A percentile compares a stretch with the other conserved stretches of the same genome.
phyloP scores from a whole-genome alignment of 2,113 vertebrate species.

The Crotalus viridis region DNA sequence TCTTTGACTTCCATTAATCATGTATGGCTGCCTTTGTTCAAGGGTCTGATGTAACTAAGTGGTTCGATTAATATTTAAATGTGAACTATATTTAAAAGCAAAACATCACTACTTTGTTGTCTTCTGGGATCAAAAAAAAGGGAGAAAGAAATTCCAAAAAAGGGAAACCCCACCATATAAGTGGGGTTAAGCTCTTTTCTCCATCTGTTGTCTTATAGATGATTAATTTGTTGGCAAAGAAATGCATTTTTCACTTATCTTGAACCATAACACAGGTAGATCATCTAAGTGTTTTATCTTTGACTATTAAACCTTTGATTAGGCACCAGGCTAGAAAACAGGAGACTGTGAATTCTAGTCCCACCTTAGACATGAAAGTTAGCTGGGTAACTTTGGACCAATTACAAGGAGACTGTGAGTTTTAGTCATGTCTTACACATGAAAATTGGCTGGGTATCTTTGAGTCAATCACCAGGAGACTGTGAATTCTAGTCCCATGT shows the following conservation, averaged over 20 bases:
- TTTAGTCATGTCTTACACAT: no score
- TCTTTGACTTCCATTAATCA: conserved; percentile 69
- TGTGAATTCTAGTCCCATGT: no score
- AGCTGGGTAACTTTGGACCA: background rate
- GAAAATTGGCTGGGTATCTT: accelerated
- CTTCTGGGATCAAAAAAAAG: conserved; percentile 45
- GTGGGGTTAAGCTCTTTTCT: background rate
- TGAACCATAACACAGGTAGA: background rate
- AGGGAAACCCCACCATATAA: background rate
- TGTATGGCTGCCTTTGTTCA: conserved; percentile 69
- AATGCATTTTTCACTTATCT: background rate
- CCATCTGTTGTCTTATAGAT: background rate
- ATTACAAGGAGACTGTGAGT: background rate
- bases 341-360: background rate
- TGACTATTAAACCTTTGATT: background rate
- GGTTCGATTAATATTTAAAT: conserved; percentile 75
- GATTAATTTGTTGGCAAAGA: background rate
- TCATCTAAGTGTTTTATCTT: background rate
- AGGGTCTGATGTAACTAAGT: conserved; percentile 72
- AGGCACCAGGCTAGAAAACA: background rate
- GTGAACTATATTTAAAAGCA: conserved; percentile 72
- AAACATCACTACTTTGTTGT: conserved; percentile 53
- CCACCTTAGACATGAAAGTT: background rate
- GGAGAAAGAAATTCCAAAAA: accelerated
- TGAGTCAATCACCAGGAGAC: no score